Base-by-base conservation (phyloP, 2,797 vertebrate genomes). In the Steatocranus sp. region DNA sequence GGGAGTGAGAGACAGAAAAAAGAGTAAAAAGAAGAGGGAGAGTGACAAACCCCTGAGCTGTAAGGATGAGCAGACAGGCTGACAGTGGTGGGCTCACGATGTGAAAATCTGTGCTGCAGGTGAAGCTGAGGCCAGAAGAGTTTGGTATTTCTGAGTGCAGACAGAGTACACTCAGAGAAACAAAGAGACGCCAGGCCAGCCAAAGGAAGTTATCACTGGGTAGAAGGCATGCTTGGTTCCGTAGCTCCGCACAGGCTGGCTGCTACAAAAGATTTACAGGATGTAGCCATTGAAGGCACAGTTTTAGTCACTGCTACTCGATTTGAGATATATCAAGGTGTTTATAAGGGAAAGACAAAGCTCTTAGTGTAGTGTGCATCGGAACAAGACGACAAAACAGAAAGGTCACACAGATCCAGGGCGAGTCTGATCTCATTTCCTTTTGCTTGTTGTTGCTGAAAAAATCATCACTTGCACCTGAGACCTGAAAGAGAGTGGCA, bases 31-130 rank as follows among this genome's bases (percentile, higher is more conserved):
- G 76, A 81, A 87, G 82, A 88, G 68, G 83, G 76, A 83, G 91
- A 86, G 81, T 38, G 78, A 85, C 88, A 38, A 92, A 93, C 93
- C 91, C 93, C 81, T 83, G 87, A 94, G 92, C 94, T 80, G 74
- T 30, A 38, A 81, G 91, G 86, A 91, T 84, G 91, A 93, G 89
- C 80, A 86, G 87, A 76, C 88, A 89, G 91, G 81, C 87, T 79
- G 84, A 83, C 90, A 34, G 83, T 1, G 38, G 46, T 75, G 46
- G 74, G 78, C 46, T 89, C 85, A 51, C 85, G 82, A 77, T 66
- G 84, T 75, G 81, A 68, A 75, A 80, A 90, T 89, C 87, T 83
- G 85, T 70, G 88, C 85, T 88, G 84, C 80, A 90, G 89, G 93
- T 93, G 86, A 86, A 83, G 82, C n/a, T 41, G 85, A 84, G 84